phyloP scores from a whole-genome alignment of 2,113 vertebrate species.

The Callocephalon fimbriatum region DNA sequence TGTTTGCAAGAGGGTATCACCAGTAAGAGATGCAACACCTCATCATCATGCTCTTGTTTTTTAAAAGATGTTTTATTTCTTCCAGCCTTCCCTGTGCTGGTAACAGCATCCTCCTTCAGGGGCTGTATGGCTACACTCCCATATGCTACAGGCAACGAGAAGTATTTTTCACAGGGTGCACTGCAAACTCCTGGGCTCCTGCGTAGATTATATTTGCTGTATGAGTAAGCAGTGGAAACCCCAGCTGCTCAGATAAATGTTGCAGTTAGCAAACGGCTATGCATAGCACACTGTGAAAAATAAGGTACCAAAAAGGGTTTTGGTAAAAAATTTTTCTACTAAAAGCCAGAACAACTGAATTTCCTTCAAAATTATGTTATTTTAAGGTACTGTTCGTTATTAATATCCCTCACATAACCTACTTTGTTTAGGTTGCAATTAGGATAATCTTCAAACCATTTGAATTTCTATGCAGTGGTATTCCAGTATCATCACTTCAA shows the following conservation, averaged over 20 bases:
- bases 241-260: background rate
- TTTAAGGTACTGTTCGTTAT: background rate
- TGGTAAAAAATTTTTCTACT: background rate
- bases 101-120: background rate
- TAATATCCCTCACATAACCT: background rate
- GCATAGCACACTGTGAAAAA: background rate
- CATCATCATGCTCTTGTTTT: background rate
- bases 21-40: background rate
- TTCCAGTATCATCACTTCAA: slow-evolving; percentile 20
- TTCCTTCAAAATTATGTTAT: background rate
- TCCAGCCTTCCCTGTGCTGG: background rate
- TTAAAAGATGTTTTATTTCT: background rate
- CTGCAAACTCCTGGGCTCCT: background rate
- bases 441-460: slow-evolving; percentile 20
- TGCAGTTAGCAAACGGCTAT: background rate
- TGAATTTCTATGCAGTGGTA: background rate
- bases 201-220: background rate
- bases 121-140: background rate
- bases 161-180: background rate
- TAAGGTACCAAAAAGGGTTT: background rate
- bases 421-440: slow-evolving; percentile 19
- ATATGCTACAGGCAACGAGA: fast-evolving
- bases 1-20: background rate
- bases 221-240: background rate
- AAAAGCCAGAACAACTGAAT: background rate